Evolutionary conservation across 2,888 invertebrate species (phyloP), one percentile per base, ranked within the genome.

Genomic region (Gymnocheta viridis): DNA sequence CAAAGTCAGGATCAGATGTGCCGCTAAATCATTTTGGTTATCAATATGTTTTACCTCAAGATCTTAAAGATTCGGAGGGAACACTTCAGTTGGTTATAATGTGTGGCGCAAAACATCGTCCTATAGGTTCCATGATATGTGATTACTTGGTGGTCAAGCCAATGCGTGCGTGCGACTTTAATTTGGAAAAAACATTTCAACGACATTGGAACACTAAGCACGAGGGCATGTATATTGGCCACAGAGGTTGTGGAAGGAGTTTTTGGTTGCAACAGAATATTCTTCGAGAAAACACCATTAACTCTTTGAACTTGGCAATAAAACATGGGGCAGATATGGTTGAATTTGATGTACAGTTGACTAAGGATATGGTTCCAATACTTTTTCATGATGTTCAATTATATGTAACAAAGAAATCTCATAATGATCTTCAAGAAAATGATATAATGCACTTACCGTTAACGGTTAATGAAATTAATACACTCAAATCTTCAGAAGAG

Each of bases 311-410:
- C 91, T 95, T 95, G 85, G 98, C 98, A 82, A 96, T 96, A 67
- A 94, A 95, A 85, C 96, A 96, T 91, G 98, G 98, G 83, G 98
- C 98, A 81, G 98, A 99, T 91, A 96, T 97, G 93, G 96, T 99
- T 62, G 99, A 99, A 92, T 98, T 99, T 93, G 99, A 99, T 93
- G 98, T 99, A 38, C 98, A 98, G 91, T 93, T 99, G 82, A 97
- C 97, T 86, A 98, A 97, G 93, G 99, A 99, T 92, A 93, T 95
- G 91, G 94, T 97, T 87, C 97, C 97, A 27, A 96, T 99, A 77
- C 95, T 99, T 88, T 99, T 98, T 93, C 99, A 99, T 92, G 99
- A 99, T 92, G 98, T 96, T 92, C 58, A 82, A 6, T 81, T 86
- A 22, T 95, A 72, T n/a, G 35, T 80, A 10, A 54, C 70, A 4